phyloP scores from a whole-genome alignment of 2,888 invertebrate genomes.

The Thymelicus lineola region DNA sequence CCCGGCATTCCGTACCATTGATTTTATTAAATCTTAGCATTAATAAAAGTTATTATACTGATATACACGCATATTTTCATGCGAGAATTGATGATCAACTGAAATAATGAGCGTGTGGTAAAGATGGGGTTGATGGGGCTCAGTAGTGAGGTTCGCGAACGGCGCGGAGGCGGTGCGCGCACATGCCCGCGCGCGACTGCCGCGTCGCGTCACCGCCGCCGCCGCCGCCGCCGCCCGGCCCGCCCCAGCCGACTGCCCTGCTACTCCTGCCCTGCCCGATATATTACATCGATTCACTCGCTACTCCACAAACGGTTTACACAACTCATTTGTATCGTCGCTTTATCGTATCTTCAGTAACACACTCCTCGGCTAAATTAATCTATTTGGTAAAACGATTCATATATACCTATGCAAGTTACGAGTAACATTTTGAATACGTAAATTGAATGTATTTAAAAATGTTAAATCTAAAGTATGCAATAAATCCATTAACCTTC shows the following conservation, averaged over 20 bases:
- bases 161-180: constrained; percentile 76
- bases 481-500: no score
- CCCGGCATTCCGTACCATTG: constrained; percentile 11
- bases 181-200: constrained; percentile 81
- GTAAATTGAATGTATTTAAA: no score
- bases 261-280: constrained; percentile 52
- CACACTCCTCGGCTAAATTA: background rate
- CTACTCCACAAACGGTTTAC: constrained; percentile 49
- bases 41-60: constrained; percentile 3
- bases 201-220: constrained; percentile 58
- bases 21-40: background rate
- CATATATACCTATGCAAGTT: background rate
- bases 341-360: constrained; percentile 25
- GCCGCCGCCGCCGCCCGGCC: constrained; percentile 67
- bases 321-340: constrained; percentile 31
- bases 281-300: constrained; percentile 57
- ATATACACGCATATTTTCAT: constrained; percentile 14
- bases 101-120: constrained; percentile 67
- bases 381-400: background rate
- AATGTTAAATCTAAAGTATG: no score
- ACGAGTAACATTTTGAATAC: background rate
- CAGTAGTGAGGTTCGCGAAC: constrained; percentile 44
- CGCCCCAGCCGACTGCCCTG: constrained; percentile 52
- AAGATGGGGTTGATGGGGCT: constrained; percentile 55
- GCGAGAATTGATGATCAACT: constrained; percentile 33